A percentile compares a stretch with the other conserved stretches of the same genome.
Evolutionary conservation across 1,140 invertebrate genomes (phyloP).

Genomic region (Chlorops oryzae): DNA sequence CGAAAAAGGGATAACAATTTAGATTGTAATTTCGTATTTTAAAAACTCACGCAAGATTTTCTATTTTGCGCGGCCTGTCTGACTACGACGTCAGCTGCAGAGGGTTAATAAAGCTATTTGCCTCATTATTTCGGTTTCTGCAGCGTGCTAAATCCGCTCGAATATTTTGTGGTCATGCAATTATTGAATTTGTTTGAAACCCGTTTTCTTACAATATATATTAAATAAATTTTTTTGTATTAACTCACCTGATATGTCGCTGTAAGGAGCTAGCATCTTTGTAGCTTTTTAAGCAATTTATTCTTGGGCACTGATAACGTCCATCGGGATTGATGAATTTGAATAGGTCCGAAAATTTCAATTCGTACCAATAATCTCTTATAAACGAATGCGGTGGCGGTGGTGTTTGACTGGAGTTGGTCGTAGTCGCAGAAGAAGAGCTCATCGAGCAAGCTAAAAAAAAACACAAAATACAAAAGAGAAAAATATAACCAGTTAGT

Average conservation of each 20-base stretch:
- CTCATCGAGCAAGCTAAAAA: constrained; percentile 12
- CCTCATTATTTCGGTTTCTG: too few relatives aligned
- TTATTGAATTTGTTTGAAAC: too few relatives aligned
- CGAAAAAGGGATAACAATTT: too few relatives aligned
- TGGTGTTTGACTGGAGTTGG: constrained; percentile 44
- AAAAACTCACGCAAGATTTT: too few relatives aligned
- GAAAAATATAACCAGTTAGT: too few relatives aligned
- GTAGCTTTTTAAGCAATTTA: constrained; percentile 47
- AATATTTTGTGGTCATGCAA: too few relatives aligned
- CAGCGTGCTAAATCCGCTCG: too few relatives aligned
- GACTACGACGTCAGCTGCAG: too few relatives aligned
- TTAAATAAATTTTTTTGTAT: not conserved
- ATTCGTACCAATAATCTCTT: constrained; percentile 46
- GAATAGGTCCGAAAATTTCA: constrained; percentile 46
- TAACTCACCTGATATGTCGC: constrained; percentile 50
- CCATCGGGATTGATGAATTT: constrained; percentile 47
- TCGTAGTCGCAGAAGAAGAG: constrained; percentile 18
- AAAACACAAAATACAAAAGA: constrained; percentile 11
- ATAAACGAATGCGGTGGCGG: constrained; percentile 35
- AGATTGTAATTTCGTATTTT: too few relatives aligned
- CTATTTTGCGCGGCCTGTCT: too few relatives aligned
- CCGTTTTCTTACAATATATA: too few relatives aligned
- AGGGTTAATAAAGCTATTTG: too few relatives aligned
- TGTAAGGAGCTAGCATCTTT: constrained; percentile 49
- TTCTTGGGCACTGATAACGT: constrained; percentile 47